Conservation (phyloP, 2,888 invertebrate genomes). For the Trichacis sp. region DNA sequence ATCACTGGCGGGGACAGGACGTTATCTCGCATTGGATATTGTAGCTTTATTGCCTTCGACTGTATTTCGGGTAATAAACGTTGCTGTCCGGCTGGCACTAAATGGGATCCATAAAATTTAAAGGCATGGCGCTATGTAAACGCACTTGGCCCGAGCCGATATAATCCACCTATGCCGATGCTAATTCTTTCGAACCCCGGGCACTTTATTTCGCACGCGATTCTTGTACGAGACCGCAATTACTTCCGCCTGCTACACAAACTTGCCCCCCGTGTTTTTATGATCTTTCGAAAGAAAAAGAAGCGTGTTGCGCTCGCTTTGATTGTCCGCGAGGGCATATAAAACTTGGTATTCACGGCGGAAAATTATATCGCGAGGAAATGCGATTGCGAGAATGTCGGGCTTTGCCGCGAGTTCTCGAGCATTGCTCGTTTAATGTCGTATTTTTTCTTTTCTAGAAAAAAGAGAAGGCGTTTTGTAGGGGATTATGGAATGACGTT, state of each 20-base stretch:
- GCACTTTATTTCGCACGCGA: slow-evolving; percentile 39
- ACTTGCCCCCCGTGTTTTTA: slow-evolving; percentile 34
- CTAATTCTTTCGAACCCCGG: slow-evolving; percentile 32
- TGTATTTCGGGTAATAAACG: slow-evolving; percentile 59
- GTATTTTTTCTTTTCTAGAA: background rate
- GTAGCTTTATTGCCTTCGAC: slow-evolving; percentile 54
- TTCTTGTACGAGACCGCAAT: slow-evolving; percentile 34
- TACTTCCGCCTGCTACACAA: slow-evolving; percentile 28
- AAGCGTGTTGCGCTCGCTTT: background rate
- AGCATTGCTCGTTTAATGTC: background rate
- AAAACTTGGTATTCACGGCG: background rate
- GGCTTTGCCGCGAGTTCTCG: background rate
- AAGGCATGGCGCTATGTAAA: slow-evolving; percentile 51
- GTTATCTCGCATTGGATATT: slow-evolving; percentile 51
- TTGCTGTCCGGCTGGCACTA: slow-evolving; percentile 51
- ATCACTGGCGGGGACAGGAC: slow-evolving; percentile 48
- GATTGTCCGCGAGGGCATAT: background rate
- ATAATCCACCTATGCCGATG: slow-evolving; percentile 23
- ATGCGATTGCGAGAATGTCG: background rate
- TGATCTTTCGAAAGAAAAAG: slow-evolving; percentile 13
- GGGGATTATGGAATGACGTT: slow-evolving; percentile 29
- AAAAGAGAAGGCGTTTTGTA: slow-evolving; percentile 18
- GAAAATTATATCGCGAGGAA: background rate
- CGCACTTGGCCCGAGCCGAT: slow-evolving; percentile 7
- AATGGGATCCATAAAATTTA: slow-evolving; percentile 58